Conservation (phyloP, 2,113 vertebrate species). For the Ardeotis arabs region DNA sequence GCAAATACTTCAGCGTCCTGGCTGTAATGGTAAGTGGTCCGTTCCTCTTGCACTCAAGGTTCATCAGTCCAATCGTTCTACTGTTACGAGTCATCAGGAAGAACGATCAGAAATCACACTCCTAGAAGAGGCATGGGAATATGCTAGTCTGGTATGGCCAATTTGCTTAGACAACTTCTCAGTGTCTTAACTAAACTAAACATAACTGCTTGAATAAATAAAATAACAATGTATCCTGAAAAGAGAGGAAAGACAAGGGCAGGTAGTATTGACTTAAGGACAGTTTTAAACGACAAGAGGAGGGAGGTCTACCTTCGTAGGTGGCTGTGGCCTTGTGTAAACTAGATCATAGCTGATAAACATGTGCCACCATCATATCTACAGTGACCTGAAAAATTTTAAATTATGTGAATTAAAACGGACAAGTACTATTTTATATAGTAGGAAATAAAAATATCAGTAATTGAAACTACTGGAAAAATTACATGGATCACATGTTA, state of each 20-base stretch:
- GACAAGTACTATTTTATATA: not conserved
- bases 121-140: not conserved
- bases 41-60: not conserved
- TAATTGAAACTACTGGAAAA: not conserved
- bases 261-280: slow-evolving; percentile 37
- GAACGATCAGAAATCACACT: not conserved
- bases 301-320: not conserved
- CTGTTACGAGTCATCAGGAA: not conserved
- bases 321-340: not conserved
- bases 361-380: not conserved
- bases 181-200: slow-evolving; percentile 44
- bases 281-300: not conserved
- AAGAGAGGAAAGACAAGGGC: not conserved
- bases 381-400: not conserved
- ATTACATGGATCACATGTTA: not conserved
- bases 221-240: slow-evolving; percentile 8
- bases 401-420: not conserved
- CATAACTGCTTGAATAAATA: slow-evolving; percentile 27
- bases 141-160: not conserved
- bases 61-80: not conserved
- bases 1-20: not conserved
- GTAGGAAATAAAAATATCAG: not conserved
- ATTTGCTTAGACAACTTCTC: slow-evolving; percentile 21
- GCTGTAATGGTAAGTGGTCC: rapidly evolving
- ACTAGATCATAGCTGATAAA: not conserved